These are phyloP conservation scores for Diloba caeruleocephala DNA, from an alignment of 2,888 invertebrate species.

Conservation along the genomic window DNA sequence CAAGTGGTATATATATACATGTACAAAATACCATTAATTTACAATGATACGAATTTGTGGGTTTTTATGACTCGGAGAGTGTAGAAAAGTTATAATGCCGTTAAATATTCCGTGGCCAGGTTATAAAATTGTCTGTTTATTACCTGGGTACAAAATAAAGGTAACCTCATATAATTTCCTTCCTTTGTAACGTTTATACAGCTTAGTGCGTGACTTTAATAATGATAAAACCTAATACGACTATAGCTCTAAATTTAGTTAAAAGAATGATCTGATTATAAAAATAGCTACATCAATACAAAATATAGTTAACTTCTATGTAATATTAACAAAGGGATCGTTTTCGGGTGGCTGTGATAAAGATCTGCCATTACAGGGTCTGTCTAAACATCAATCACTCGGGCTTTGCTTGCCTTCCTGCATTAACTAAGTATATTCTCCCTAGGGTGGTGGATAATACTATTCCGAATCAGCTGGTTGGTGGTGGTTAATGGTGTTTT, in stretches of 20 bases:
- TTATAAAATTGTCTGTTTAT: constrained; percentile 14
- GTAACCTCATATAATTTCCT: constrained; percentile 17
- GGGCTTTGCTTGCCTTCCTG: constrained; percentile 44
- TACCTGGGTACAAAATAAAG: constrained; percentile 7
- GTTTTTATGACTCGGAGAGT: not conserved
- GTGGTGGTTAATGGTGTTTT: no score
- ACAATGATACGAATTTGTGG: constrained; percentile 17
- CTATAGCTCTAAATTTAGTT: constrained; percentile 6
- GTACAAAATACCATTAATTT: constrained; percentile 15
- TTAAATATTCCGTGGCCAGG: constrained; percentile 7
- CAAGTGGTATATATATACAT: constrained; percentile 34
- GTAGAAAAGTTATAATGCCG: constrained; percentile 5
- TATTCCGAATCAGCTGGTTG: no score
- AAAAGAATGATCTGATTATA: not conserved
- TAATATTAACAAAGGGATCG: constrained; percentile 50
- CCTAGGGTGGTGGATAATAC: not conserved
- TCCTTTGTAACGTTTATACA: constrained; percentile 21
- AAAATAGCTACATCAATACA: constrained; percentile 6
- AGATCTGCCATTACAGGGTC: constrained; percentile 58
- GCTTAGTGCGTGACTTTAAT: constrained; percentile 5
- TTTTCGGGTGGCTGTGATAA: constrained; percentile 36
- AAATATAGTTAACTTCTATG: constrained; percentile 21
- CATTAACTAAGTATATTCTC: constrained; percentile 26
- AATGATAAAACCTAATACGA: constrained; percentile 9
- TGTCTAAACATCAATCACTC: constrained; percentile 69